phyloP scores from a whole-genome alignment of 2,113 vertebrate species.

The Catharus bicknelli region DNA sequence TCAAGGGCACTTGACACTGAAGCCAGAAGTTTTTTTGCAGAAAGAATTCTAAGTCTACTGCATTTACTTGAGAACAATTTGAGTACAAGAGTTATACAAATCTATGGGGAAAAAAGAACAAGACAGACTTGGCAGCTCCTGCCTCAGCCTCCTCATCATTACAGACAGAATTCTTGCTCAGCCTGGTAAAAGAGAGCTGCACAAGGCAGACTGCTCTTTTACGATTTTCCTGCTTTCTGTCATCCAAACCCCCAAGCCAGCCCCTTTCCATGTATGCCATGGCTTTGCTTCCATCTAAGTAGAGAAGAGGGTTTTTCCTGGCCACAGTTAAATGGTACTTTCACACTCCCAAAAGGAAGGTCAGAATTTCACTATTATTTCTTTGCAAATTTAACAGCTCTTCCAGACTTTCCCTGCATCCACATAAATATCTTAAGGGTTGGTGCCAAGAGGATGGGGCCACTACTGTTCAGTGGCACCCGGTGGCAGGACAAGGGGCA shows the following conservation, averaged over 20 bases:
- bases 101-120: slow-evolving; percentile 56
- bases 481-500: not conserved
- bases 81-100: slow-evolving; percentile 54
- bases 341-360: not conserved
- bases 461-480: not conserved
- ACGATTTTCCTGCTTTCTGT: not conserved
- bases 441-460: not conserved
- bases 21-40: slow-evolving; percentile 40
- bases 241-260: not conserved
- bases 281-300: not conserved
- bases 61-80: slow-evolving; percentile 52
- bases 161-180: slow-evolving; percentile 44
- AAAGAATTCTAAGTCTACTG: slow-evolving; percentile 21
- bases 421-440: not conserved
- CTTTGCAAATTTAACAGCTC: not conserved
- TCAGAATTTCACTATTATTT: not conserved
- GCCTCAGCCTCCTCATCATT: slow-evolving; percentile 47
- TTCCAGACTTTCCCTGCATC: not conserved
- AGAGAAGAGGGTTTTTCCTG: not conserved
- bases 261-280: not conserved
- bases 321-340: not conserved
- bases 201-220: slow-evolving; percentile 20
- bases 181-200: not conserved
- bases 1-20: slow-evolving; percentile 29
- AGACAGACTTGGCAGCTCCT: slow-evolving; percentile 52